A percentile compares a stretch with the other conserved stretches of the same genome.
phyloP scores from a whole-genome alignment of 2,797 vertebrate genomes.

The Xiphorhynchus erythropygius region DNA sequence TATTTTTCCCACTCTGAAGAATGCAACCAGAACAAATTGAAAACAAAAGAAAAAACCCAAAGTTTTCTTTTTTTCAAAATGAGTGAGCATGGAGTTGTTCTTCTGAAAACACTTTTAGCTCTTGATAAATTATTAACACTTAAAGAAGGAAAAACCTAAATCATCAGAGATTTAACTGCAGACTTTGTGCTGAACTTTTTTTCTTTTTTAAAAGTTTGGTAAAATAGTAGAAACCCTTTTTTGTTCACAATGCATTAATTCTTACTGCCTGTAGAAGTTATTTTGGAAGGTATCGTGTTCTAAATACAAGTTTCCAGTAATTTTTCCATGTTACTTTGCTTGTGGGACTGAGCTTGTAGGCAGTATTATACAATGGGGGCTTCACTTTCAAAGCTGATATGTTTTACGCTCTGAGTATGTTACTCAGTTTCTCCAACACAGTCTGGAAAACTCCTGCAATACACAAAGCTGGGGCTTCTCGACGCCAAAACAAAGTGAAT shows the following conservation, averaged over 20 bases:
- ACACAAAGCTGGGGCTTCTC: background rate
- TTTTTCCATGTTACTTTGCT: constrained; percentile 64
- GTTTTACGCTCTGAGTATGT: constrained; percentile 6
- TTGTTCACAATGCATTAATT: constrained; percentile 68
- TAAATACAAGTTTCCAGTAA: constrained; percentile 70
- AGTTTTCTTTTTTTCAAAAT: background rate
- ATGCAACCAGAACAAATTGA: constrained; percentile 24
- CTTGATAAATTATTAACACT: constrained; percentile 54
- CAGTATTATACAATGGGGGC: constrained; percentile 24
- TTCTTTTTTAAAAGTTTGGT: constrained; percentile 7
- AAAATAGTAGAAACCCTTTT: constrained; percentile 60
- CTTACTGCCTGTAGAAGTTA: constrained; percentile 66
- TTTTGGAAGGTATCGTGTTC: constrained; percentile 72
- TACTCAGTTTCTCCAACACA: constrained; percentile 9
- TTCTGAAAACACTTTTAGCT: constrained; percentile 28
- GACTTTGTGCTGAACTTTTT: constrained; percentile 45
- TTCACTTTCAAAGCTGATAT: background rate
- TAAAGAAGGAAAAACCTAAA: constrained; percentile 34
- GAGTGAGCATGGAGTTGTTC: background rate
- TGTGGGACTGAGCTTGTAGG: constrained; percentile 21
- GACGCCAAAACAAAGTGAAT: background rate
- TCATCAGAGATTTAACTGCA: constrained; percentile 32
- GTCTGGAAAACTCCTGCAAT: constrained; percentile 20
- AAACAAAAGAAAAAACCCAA: constrained; percentile 9
- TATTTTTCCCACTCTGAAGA: constrained; percentile 31